phyloP scores from a whole-genome alignment of 2,113 vertebrate species.

The Tragelaphus strepsiceros region DNA sequence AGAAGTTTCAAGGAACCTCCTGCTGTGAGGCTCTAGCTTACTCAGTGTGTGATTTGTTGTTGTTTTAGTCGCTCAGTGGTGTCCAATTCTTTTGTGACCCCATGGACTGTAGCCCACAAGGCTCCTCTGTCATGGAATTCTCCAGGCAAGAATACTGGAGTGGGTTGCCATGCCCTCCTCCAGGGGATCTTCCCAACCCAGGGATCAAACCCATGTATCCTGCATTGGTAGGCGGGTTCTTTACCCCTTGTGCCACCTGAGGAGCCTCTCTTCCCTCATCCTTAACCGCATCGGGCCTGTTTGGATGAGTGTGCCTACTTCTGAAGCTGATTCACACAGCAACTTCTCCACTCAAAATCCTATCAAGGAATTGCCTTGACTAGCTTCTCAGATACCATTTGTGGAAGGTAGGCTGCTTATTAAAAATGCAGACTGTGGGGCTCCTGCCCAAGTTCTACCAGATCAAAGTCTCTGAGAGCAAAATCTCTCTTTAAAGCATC shows the following conservation, averaged over 20 bases:
- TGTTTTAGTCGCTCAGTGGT: background rate
- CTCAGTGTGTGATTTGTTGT: background rate
- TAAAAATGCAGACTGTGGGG: background rate
- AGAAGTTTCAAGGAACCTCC: background rate
- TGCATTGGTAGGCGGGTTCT: background rate
- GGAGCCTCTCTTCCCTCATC: background rate
- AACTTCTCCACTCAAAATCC: background rate
- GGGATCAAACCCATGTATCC: background rate
- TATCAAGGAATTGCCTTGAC: background rate
- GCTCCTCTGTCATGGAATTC: background rate
- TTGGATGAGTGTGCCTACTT: background rate
- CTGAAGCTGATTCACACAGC: background rate
- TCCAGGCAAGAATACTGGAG: background rate
- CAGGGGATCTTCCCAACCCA: background rate
- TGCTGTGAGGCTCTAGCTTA: background rate
- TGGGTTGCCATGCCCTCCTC: background rate
- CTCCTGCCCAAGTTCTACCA: background rate
- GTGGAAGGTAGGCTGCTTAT: background rate
- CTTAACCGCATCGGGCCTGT: background rate
- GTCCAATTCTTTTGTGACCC: background rate
- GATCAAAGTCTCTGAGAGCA: background rate
- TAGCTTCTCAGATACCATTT: background rate
- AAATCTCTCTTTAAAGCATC: background rate
- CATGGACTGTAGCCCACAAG: background rate
- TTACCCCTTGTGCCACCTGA: background rate